Base-by-base conservation (phyloP, 2,113 vertebrate genomes). In the Pavo muticus region DNA sequence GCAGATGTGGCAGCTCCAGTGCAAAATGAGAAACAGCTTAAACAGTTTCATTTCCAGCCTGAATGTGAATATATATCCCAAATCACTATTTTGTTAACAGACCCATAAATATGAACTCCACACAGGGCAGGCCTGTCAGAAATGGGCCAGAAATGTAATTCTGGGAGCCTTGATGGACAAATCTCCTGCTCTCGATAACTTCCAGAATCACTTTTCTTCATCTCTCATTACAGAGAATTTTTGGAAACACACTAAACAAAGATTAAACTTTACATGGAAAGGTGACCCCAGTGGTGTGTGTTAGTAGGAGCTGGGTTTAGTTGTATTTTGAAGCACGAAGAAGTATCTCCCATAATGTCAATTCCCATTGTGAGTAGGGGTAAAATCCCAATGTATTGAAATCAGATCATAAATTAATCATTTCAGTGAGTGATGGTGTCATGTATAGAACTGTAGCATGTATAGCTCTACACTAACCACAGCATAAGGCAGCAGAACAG, bases 1-100 rank as follows among this genome's bases (percentile, higher is more conserved):
- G 82, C 96, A 97, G 92, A 97, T 95, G 95, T 90, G 73, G 52
- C 81, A 90, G 65, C 84, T 95, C 42, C 78, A 84, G 45, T 65
- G 45, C 61, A 95, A 92, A 94, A 92, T 45, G 71, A 95, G 40
- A 59, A 84, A 48, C 60, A 91, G 68, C 56, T 95, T 91, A 91
- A 96, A 68, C 44, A 84, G 60, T 67, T 84, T 87, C 27, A 83
- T 88, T 93, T 95, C 65, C 47, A 94, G 85, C 47, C 35, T 80
- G 91, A 96, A 44, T 84, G 76, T 74, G 71, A 94, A 67, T 76
- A 39, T 30, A 81, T 93, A 93, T 59, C 76, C 16, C 29, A 76
- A 91, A 72, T 11, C 69, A 85, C 19, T 78, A 61, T 89, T 97
- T 95, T 84, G 37, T 57, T 91, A 96, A 75, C 29, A 86, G 39